Base-by-base conservation (phyloP, 2,888 invertebrate genomes). In the Priocnemis perturbator region DNA sequence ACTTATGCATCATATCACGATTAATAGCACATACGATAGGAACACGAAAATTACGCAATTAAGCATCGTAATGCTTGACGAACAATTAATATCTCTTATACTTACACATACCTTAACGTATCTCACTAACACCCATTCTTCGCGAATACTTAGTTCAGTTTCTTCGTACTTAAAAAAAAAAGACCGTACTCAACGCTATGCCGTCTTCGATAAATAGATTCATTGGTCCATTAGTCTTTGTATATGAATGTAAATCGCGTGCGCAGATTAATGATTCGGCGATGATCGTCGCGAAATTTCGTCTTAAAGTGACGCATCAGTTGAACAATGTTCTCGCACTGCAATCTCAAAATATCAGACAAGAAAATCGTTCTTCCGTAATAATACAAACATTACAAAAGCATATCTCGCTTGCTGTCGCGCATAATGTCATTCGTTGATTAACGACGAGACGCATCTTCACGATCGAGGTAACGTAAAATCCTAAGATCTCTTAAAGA, bases 151-250 rank as follows among this genome's bases (percentile, higher is more conserved):
- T 3, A 26, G 11, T 52, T 3, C 11, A 52, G 20, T 52, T n/a
- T 19, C 52, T 52, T 19, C 52, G 20, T 52, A 53, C 14, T 20
- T 53, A 21, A 21, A 21, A 53, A 21, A 21, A 53, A 53, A 21
- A 53, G 53, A 53, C 23, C 23, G 52, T 52, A 52, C 9, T 19
- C 23, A 45, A 65, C 50, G 14, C 21, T 69, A 59, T n/a, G 26
- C 65, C 67, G 61, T n/a, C 37, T 55, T 53, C 47, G 56, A 30
- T 71, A 77, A 20, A 59, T 72, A 74, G 45, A 71, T 37, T 74
- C 59, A 79, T 81, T 81, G 81, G 81, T 81, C 81, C 81, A 61
- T 80, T 71, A 47, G 50, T 67, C 11, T 71, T 59, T 67, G 58
- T 57, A 44, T 50, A 47, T 45, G 50, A 19, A 26, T 63, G 50